A percentile compares a stretch with the other conserved stretches of the same genome.
Evolutionary conservation across 1,140 invertebrate species (phyloP).

Genomic region (Diachasmimorpha longicaudata): DNA sequence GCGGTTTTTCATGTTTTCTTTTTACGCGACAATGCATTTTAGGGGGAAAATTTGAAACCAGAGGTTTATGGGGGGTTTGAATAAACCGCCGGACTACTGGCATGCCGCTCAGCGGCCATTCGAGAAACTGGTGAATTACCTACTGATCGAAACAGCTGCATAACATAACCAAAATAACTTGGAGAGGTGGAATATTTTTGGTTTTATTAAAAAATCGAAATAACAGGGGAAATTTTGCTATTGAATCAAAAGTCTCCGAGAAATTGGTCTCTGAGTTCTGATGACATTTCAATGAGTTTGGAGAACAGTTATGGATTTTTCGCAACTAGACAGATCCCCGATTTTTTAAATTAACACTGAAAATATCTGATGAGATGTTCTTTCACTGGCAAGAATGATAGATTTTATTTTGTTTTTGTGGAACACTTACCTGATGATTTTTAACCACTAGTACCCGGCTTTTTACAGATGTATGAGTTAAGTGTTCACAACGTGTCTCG

Average conservation of each 20-base stretch:
- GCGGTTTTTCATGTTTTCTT: no score
- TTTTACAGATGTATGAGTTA: background rate
- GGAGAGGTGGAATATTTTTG: constrained; percentile 25
- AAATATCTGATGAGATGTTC: background rate
- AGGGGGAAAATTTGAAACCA: background rate
- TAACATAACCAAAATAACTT: constrained; percentile 22
- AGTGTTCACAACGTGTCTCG: constrained; percentile 32
- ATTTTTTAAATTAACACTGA: background rate
- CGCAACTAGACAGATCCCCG: no score
- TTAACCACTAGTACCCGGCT: constrained; percentile 9
- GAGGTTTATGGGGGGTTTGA: background rate
- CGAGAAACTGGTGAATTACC: background rate
- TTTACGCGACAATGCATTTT: no score
- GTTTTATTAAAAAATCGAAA: background rate
- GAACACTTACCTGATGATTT: background rate
- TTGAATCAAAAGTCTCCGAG: no score
- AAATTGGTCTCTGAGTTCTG: no score
- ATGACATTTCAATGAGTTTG: no score
- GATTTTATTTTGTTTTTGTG: background rate
- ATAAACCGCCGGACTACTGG: constrained; percentile 7
- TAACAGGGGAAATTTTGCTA: no score
- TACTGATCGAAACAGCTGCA: background rate
- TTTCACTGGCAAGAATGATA: background rate
- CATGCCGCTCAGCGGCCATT: constrained; percentile 16
- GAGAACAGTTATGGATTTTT: no score